Base-by-base conservation (phyloP, 92 coral and sea anemone species). In the Epizoanthus rinbou region DNA sequence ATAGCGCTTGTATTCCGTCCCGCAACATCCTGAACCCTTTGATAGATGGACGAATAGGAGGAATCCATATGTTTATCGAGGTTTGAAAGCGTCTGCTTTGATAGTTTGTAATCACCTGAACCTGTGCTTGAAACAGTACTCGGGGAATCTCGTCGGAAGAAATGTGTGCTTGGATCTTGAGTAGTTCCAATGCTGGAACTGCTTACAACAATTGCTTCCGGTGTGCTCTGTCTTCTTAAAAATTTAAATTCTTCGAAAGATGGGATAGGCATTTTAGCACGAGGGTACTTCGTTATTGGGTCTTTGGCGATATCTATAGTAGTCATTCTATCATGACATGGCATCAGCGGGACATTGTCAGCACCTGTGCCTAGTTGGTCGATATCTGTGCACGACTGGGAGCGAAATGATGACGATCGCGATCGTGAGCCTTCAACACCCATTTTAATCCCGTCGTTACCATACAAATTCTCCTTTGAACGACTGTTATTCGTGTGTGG, bases 161-260 rank as follows among this genome's bases (percentile, higher is more conserved):
- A 14, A 2, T 53, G 18, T 4, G 25, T 13, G 47, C 57, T 43
- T 62, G 14, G 47, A 39, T 1, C 17, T 21, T 13, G 39, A 59
- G 33, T 19, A 18, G 24, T 71, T 43, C n/a, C 37, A 14, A 41
- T 71, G 23, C 3, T 9, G 37, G 82, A 19, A 21, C 23, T 17
- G 18, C 28, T 50, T 23, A 8, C 4, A 64, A 9, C 66, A 73
- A 47, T 80, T 57, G 8, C 81, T 18, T 45, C 71, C 35, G 85
- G 53, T 13, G 64, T 60, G 56, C 53, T 86, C 6, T 64, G 75
- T 9, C 87, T 58, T 56, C 76, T 91, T 64, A 72, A 85, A 64
- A 86, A 85, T 62, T 87, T 93, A 53, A 97, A 97, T 81, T 97
- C 99, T 65, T 93, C 91, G 75, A 94, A 97, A 21, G 91, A 82